Percentiles rank a stretch among this genome's conserved stretches.
These are phyloP conservation scores for Aphidius gifuensis DNA, from an alignment of 1,140 invertebrate genomes.

Conservation along the genomic window DNA sequence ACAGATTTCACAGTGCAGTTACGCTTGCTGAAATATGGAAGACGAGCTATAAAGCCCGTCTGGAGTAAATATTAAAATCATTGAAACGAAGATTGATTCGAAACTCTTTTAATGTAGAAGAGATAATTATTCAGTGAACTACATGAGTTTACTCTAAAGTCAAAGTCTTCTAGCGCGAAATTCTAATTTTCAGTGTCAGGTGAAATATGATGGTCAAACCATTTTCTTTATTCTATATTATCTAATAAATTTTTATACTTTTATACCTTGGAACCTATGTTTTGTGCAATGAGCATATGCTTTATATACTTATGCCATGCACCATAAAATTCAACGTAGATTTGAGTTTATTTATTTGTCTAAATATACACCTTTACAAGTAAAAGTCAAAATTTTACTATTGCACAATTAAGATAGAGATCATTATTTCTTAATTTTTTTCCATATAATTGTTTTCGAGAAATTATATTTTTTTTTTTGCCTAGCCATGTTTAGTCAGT, in stretches of 20 bases:
- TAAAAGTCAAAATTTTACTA: too few relatives aligned
- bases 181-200: conserved; percentile 26
- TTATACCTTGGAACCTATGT: conserved; percentile 43
- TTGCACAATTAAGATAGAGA: too few relatives aligned
- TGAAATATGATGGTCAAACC: not conserved
- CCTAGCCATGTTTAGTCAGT: conserved; percentile 32
- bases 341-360: not conserved
- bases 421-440: too few relatives aligned
- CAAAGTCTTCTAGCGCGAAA: conserved; percentile 21
- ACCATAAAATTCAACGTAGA: not conserved
- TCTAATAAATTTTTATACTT: conserved; percentile 52
- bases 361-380: too few relatives aligned
- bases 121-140: not conserved
- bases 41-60: conserved; percentile 89
- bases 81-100: not conserved
- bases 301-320: too few relatives aligned
- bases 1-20: conserved; percentile 94
- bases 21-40: conserved; percentile 98
- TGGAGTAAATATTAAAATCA: conserved; percentile 64
- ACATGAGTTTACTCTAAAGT: too few relatives aligned
- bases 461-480: not conserved
- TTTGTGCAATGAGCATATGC: conserved; percentile 31
- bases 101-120: conserved; percentile 7
- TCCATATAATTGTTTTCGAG: too few relatives aligned
- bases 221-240: conserved; percentile 19